Conservation (phyloP, 2,888 invertebrate genomes). For the Athalia circularis region DNA sequence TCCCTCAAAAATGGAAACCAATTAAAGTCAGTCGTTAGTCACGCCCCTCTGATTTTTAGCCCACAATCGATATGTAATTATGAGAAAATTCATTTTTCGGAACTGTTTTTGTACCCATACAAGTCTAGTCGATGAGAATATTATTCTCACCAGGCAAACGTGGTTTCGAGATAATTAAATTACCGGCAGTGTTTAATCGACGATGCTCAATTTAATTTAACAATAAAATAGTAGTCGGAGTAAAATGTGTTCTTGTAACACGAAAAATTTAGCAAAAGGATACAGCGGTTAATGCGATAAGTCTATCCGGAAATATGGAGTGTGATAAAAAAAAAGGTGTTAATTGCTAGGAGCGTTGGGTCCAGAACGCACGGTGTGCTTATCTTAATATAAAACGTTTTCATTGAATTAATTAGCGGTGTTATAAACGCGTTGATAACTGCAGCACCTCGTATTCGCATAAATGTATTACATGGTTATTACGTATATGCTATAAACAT, state of each 20-base stretch:
- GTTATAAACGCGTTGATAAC: conserved; percentile 39
- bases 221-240: not conserved
- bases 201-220: not conserved
- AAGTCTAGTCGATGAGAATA: no score
- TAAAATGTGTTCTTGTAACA: not conserved
- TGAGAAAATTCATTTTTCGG: no score
- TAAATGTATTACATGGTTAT: no score
- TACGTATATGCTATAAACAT: no score
- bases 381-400: conserved; percentile 1
- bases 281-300: not conserved
- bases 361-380: not conserved
- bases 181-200: not conserved
- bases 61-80: no score
- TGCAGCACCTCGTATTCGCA: no score
- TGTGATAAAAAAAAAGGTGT: conserved; percentile 15
- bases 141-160: no score
- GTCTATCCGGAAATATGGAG: not conserved
- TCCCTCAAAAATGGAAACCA: no score
- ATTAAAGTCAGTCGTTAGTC: no score
- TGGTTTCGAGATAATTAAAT: no score
- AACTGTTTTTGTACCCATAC: no score
- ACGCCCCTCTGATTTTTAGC: no score
- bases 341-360: conserved; percentile 1
- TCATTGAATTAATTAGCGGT: conserved; percentile 32
- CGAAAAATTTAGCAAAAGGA: conserved; percentile 8